Evolutionary conservation across 1,140 invertebrate species (phyloP).

Genomic region (Philotrypesis tridentata): DNA sequence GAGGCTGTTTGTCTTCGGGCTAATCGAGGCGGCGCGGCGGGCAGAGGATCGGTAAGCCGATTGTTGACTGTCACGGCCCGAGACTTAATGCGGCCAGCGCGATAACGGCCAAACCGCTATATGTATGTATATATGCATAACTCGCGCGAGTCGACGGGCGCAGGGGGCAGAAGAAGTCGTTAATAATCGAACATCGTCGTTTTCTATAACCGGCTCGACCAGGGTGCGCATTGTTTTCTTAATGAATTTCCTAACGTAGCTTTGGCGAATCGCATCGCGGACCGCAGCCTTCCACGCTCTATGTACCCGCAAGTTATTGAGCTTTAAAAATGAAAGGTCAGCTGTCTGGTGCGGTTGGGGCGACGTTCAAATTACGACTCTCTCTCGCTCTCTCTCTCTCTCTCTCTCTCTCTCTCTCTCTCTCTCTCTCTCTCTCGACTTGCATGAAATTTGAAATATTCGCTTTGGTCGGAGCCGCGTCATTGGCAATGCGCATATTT

Average conservation of each 20-base stretch:
- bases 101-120: too few relatives aligned
- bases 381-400: too few relatives aligned
- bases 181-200: not conserved
- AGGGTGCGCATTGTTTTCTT: too few relatives aligned
- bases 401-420: too few relatives aligned
- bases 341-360: not conserved
- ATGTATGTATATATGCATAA: too few relatives aligned
- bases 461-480: not conserved
- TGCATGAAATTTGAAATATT: not conserved
- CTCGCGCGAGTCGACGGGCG: not conserved
- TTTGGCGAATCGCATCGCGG: too few relatives aligned
- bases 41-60: conserved; percentile 28
- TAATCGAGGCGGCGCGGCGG: conserved; percentile 12
- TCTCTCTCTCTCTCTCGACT: too few relatives aligned
- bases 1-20: conserved; percentile 31
- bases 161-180: not conserved
- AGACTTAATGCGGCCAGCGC: conserved; percentile 25
- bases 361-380: not conserved
- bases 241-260: too few relatives aligned
- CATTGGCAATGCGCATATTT: conserved; percentile 32
- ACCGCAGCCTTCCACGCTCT: too few relatives aligned
- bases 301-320: not conserved
- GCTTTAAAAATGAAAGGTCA: not conserved
- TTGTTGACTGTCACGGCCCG: conserved; percentile 38
- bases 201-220: too few relatives aligned